These are phyloP conservation scores for Melanerpes formicivorus DNA, from an alignment of 2,113 vertebrate genomes.

Conservation along the genomic window DNA sequence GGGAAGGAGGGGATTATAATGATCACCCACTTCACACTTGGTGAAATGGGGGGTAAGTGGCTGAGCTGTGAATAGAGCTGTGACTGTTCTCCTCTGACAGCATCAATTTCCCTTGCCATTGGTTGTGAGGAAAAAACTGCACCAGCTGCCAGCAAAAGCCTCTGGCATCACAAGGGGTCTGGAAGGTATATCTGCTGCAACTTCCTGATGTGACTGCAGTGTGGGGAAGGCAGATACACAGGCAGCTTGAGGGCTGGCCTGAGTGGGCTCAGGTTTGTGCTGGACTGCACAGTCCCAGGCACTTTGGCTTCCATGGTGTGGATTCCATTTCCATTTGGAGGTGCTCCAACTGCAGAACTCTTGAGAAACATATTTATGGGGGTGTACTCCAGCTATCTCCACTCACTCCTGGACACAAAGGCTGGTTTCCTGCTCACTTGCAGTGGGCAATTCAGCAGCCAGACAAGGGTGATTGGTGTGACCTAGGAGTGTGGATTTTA, in stretches of 20 bases:
- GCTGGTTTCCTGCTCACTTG: not conserved
- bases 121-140: not conserved
- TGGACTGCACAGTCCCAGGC: fast-evolving
- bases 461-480: not conserved
- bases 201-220: not conserved
- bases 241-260: not conserved
- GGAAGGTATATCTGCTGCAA: fast-evolving
- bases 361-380: not conserved
- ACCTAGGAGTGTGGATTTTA: not conserved
- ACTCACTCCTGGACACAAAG: not conserved
- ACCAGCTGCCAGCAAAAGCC: not conserved
- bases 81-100: not conserved
- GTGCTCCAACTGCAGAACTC: not conserved
- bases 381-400: not conserved
- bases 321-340: not conserved
- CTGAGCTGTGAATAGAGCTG: not conserved
- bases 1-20: not conserved
- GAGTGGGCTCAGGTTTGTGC: not conserved
- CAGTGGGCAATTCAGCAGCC: not conserved
- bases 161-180: fast-evolving
- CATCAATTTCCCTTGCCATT: not conserved
- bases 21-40: not conserved
- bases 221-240: not conserved
- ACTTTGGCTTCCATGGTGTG: not conserved
- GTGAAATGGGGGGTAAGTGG: not conserved